Conservation (phyloP, 2,797 vertebrate species). For the Alcedo atthis region DNA sequence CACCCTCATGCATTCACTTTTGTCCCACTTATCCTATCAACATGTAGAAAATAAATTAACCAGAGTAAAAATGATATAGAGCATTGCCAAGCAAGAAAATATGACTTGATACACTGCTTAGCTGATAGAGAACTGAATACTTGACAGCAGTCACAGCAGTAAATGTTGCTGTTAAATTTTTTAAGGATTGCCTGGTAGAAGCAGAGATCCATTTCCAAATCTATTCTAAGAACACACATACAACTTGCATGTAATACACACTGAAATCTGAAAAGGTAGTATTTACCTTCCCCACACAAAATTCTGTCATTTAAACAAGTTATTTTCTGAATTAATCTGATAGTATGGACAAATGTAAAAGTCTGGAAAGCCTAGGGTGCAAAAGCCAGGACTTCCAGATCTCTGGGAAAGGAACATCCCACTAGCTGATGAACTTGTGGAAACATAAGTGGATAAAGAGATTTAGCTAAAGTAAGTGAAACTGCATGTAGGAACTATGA, state of each 20-base stretch:
- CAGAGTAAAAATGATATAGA: constrained; percentile 47
- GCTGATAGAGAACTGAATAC: constrained; percentile 63
- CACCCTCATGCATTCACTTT: constrained; percentile 27
- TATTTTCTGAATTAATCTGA: background rate
- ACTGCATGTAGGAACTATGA: background rate
- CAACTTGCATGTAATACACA: background rate
- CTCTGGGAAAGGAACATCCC: background rate
- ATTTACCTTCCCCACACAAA: background rate
- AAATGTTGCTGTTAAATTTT: constrained; percentile 41
- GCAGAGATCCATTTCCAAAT: constrained; percentile 41
- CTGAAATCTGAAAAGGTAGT: background rate
- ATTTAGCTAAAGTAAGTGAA: background rate
- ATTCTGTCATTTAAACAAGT: background rate
- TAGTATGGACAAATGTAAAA: background rate
- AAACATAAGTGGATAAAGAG: rapidly evolving
- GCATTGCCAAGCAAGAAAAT: constrained; percentile 52
- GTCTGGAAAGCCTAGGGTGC: rapidly evolving
- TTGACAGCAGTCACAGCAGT: constrained; percentile 51
- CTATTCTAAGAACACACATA: background rate
- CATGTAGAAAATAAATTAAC: constrained; percentile 61
- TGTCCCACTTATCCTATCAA: constrained; percentile 50
- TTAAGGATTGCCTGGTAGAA: constrained; percentile 44
- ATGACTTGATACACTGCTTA: constrained; percentile 56
- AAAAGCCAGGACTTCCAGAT: background rate
- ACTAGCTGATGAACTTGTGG: background rate